phyloP scores from a whole-genome alignment of 2,797 vertebrate genomes.

The Tachyglossus aculeatus region DNA sequence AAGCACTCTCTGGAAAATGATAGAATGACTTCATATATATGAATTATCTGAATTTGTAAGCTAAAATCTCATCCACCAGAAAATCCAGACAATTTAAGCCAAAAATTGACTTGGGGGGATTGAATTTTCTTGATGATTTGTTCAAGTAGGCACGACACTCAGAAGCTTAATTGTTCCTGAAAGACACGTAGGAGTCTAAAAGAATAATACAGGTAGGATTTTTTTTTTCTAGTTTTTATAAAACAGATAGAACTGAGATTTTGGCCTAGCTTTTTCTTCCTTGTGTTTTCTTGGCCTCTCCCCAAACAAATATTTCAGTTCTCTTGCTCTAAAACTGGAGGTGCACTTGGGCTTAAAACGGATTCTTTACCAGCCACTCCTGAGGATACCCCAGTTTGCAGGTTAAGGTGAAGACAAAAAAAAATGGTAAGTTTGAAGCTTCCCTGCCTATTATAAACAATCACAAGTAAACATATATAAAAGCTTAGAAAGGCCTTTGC shows the following conservation, averaged over 20 bases:
- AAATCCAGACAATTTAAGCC: too few relatives aligned
- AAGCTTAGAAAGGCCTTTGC: slow-evolving; percentile 1
- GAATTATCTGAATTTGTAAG: too few relatives aligned
- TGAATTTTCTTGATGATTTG: too few relatives aligned
- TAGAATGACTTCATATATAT: too few relatives aligned
- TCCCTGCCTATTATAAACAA: slow-evolving; percentile 7
- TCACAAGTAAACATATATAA: not conserved
- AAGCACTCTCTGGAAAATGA: too few relatives aligned
- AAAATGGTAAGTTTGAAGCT: not conserved
- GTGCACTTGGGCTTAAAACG: not conserved
- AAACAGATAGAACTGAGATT: not conserved
- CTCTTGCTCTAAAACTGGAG: not conserved
- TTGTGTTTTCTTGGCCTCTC: not conserved
- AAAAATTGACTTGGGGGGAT: too few relatives aligned
- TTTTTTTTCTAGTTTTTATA: not conserved
- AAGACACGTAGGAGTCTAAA: not conserved
- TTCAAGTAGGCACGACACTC: too few relatives aligned
- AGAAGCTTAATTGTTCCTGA: too few relatives aligned
- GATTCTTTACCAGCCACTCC: not conserved
- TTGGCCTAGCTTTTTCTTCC: not conserved
- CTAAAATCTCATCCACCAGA: too few relatives aligned
- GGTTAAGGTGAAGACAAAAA: not conserved
- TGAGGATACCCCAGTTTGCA: slow-evolving; percentile 6
- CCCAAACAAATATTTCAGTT: not conserved
- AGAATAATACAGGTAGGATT: slow-evolving; percentile 47